phyloP scores from a whole-genome alignment of 2,797 vertebrate species.

The Gymnodraco acuticeps region DNA sequence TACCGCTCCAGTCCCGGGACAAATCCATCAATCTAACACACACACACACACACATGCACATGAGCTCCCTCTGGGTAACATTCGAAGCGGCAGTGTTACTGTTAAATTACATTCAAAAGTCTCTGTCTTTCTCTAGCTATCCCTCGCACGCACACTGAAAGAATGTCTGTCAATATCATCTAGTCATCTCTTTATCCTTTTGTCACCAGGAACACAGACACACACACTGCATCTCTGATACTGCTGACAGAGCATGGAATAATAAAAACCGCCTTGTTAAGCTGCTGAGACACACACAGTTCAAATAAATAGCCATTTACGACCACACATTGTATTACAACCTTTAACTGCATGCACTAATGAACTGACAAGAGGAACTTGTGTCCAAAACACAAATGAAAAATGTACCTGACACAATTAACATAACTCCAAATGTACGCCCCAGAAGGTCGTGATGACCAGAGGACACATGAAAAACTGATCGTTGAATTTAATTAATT shows the following conservation, averaged over 20 bases:
- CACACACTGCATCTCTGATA: background rate
- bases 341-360: background rate
- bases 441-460: background rate
- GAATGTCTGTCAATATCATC: constrained; percentile 36
- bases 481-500: no score
- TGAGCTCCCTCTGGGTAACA: constrained; percentile 26
- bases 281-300: background rate
- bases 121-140: constrained; percentile 7
- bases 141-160: constrained; percentile 7
- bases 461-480: background rate
- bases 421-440: background rate
- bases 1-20: constrained; percentile 50
- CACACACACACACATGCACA: constrained; percentile 8
- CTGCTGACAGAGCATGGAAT: constrained; percentile 17
- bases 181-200: constrained; percentile 28
- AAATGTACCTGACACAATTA: constrained; percentile 13
- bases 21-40: constrained; percentile 56
- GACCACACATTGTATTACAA: background rate
- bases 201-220: constrained; percentile 19
- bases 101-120: constrained; percentile 5
- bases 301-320: constrained; percentile 13
- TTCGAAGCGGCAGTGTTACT: constrained; percentile 32
- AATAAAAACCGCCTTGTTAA: constrained; percentile 12
- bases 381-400: background rate
- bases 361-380: background rate